Conservation (phyloP, 2,113 vertebrate genomes). For the Phaetusa simplex region DNA sequence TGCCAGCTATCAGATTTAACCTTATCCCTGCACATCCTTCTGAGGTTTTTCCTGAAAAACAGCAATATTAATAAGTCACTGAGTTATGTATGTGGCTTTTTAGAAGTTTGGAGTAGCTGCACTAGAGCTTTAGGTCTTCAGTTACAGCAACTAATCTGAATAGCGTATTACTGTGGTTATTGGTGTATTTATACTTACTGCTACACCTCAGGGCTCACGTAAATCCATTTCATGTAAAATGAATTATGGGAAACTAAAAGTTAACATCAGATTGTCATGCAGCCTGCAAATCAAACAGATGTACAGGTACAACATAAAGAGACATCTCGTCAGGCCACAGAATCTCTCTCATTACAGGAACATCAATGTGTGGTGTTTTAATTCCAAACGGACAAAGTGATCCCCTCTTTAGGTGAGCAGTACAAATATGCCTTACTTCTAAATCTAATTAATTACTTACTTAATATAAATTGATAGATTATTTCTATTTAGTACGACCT, state of each 20-base stretch:
- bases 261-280: background rate
- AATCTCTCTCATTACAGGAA: background rate
- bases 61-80: background rate
- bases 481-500: background rate
- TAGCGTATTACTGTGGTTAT: background rate
- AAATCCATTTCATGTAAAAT: background rate
- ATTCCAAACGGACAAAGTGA: background rate
- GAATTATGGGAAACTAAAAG: background rate
- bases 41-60: background rate
- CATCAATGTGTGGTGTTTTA: background rate
- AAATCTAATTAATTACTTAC: background rate
- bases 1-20: conserved; percentile 8
- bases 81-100: background rate
- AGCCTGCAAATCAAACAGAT: background rate
- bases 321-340: background rate
- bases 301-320: background rate
- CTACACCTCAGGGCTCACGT: background rate
- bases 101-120: background rate
- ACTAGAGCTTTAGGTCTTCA: background rate
- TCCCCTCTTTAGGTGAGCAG: background rate
- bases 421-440: background rate
- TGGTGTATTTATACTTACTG: background rate
- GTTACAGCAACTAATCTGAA: background rate
- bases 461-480: background rate
- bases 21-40: background rate